Base-by-base conservation (phyloP, 2,888 invertebrate species). In the Clusia tigrina region DNA sequence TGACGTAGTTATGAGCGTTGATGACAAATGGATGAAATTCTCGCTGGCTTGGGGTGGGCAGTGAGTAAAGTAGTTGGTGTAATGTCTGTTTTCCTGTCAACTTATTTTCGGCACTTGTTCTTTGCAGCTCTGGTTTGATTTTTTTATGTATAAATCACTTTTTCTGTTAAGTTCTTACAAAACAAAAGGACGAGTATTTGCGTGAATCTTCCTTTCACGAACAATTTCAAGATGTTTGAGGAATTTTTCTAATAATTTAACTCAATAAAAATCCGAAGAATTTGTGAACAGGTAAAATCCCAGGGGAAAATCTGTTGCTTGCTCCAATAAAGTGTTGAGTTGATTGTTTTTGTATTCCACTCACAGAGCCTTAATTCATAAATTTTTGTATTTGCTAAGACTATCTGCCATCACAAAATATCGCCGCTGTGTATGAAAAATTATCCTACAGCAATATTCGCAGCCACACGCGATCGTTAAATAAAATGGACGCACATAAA, bases 401-500 rank as follows among this genome's bases (percentile, higher is more conserved):
- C n/a, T n/a, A n/a, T n/a, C n/a, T n/a, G n/a, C 2, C 26, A 55
- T 24, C 46, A 42, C 9, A 42, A 6, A 42, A n/a, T 42, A 3
- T 17, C n/a, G n/a, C 42, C 9, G n/a, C 3, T 42, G n/a, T 15
- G n/a, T n/a, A 42, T 42, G 42, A 42, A 42, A 42, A 42, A 42
- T 42, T n/a, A 42, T 12, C 42, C n/a, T 42, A 3, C 42, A n/a
- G 42, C 42, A 3, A 32, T 32, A 32, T 9, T 17, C n/a, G 42
- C 42, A 42, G 23, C 54, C 26, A 22, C 56, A 56, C 24, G 32
- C 48, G 24, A 38, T 17, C 61, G 38, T 52, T 55, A 61, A 64
- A 48, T 58, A 51, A 58, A 61, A 61, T 65, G 64, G 53, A 20
- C 17, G 26, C 9, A 55, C 53, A 65, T 65, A 61, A 61, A 61